These are phyloP conservation scores for Ataeniobius toweri DNA, from an alignment of 2,797 vertebrate species.

Conservation along the genomic window DNA sequence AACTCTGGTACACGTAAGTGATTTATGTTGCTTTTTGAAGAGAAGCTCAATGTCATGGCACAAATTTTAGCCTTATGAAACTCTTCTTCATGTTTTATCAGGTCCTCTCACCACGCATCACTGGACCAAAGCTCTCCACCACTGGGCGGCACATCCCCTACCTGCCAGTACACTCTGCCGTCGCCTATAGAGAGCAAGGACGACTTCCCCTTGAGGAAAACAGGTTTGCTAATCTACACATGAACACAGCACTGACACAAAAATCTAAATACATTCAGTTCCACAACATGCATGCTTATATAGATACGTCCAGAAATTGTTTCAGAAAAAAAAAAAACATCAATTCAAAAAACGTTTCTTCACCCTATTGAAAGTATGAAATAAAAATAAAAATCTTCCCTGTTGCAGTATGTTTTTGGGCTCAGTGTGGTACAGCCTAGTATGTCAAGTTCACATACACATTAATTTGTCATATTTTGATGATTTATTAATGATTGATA, in stretches of 20 bases:
- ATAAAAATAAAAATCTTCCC: background rate
- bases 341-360: background rate
- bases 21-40: background rate
- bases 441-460: background rate
- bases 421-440: background rate
- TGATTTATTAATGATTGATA: background rate
- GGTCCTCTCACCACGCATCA: slow-evolving; percentile 95
- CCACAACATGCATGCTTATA: background rate
- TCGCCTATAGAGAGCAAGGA: slow-evolving; percentile 91
- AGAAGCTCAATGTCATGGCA: background rate
- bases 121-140: slow-evolving; percentile 98
- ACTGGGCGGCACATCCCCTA: slow-evolving; percentile 90
- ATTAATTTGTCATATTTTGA: background rate
- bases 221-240: slow-evolving; percentile 82
- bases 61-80: background rate
- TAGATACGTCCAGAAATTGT: slow-evolving; percentile 3
- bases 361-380: background rate
- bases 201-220: slow-evolving; percentile 98
- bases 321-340: background rate
- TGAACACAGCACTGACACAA: slow-evolving; percentile 18
- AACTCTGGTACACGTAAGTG: slow-evolving; percentile 97
- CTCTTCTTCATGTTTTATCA: slow-evolving; percentile 58
- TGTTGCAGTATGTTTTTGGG: background rate
- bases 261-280: slow-evolving; percentile 14
- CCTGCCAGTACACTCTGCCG: slow-evolving; percentile 91